Percentiles rank a stretch among this genome's conserved stretches.
Conservation (phyloP, 2,888 invertebrate species). For the Drosophila neotestacea region DNA sequence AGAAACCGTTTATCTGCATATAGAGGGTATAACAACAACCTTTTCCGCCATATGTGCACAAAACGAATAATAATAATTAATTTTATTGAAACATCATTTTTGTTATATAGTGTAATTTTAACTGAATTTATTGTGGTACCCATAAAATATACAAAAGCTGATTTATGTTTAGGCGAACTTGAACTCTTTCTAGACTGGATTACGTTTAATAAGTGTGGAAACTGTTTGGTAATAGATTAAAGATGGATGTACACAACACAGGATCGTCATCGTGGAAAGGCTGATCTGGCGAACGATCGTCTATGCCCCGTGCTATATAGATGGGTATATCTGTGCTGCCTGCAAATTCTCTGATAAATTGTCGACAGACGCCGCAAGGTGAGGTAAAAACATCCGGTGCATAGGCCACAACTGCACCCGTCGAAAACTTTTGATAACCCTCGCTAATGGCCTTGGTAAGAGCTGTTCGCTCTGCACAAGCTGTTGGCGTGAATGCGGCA, state of each 20-base stretch:
- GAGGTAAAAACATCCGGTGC: constrained; percentile 88
- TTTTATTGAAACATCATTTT: background rate
- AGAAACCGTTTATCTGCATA: background rate
- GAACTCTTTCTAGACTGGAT: background rate
- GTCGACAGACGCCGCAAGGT: constrained; percentile 96
- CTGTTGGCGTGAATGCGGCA: constrained; percentile 89
- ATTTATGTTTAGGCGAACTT: constrained; percentile 24
- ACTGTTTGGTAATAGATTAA: constrained; percentile 80
- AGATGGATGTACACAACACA: constrained; percentile 82
- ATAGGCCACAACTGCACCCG: constrained; percentile 90
- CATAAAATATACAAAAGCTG: background rate
- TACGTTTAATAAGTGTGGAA: constrained; percentile 60
- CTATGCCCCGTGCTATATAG: constrained; percentile 89
- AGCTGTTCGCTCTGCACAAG: constrained; percentile 96
- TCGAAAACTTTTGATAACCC: constrained; percentile 90
- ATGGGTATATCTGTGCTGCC: constrained; percentile 88
- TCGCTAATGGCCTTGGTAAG: constrained; percentile 93
- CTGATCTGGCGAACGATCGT: constrained; percentile 40
- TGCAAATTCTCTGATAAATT: constrained; percentile 91
- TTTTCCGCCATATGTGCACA: too few species aligned
- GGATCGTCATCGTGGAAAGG: constrained; percentile 56
- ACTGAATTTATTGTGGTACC: constrained; percentile 19
- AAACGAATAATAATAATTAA: too few species aligned
- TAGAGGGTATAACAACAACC: too few species aligned
- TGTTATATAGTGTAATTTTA: constrained; percentile 5